Conservation (phyloP, 1,140 invertebrate species). For the Drosophila pachea region DNA sequence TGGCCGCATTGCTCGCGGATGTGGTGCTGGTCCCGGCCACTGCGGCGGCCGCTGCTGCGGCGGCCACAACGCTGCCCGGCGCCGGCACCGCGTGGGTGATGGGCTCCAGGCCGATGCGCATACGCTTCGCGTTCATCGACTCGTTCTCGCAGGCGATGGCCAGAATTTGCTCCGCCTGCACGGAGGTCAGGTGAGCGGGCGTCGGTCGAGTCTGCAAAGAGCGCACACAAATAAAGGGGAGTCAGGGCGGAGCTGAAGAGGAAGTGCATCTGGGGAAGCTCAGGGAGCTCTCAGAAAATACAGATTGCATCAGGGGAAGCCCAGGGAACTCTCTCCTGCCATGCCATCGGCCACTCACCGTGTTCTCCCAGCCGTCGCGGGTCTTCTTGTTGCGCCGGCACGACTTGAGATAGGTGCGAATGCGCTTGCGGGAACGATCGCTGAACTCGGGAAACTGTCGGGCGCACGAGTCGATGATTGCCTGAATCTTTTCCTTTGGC, state of each 20-base stretch:
- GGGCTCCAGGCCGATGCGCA: conserved; percentile 96
- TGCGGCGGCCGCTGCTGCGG: conserved; percentile 73
- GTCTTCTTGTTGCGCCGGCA: conserved; percentile 96
- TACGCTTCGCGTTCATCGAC: conserved; percentile 96
- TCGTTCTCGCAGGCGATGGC: conserved; percentile 98
- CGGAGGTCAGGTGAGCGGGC: conserved; percentile 96
- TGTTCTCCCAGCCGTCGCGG: conserved; percentile 83
- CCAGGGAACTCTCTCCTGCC: too few relatives aligned
- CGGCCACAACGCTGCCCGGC: conserved; percentile 81
- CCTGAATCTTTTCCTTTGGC: conserved; percentile 98
- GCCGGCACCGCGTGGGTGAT: conserved; percentile 92
- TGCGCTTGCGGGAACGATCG: conserved; percentile 94
- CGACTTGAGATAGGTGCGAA: conserved; percentile 96
- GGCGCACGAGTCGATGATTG: conserved; percentile 97
- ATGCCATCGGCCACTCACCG: conserved; percentile 46
- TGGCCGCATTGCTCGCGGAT: conserved; percentile 51
- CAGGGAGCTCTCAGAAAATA: too few relatives aligned
- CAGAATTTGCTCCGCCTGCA: conserved; percentile 96
- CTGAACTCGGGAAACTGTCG: conserved; percentile 98
- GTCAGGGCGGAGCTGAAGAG: background rate
- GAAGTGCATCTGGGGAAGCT: background rate
- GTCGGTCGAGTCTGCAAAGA: conserved; percentile 85
- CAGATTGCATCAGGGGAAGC: too few relatives aligned
- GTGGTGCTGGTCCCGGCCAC: conserved; percentile 59
- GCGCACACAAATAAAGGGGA: background rate